Evolutionary conservation across 2,888 invertebrate species (phyloP).

Genomic region (Acanthococcus lagerstroemiae): DNA sequence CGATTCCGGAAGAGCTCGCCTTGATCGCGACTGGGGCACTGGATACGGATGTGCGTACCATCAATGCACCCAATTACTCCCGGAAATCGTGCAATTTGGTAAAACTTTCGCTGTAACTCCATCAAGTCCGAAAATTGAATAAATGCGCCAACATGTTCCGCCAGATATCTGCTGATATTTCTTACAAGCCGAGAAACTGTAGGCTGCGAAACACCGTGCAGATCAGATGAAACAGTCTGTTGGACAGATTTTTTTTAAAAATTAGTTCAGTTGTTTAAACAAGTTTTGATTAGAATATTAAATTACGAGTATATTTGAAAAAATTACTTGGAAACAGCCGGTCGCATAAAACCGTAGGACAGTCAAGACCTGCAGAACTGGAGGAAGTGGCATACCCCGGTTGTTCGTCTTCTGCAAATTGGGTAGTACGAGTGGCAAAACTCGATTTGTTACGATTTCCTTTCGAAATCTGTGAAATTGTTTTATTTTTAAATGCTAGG

Average conservation of each 20-base stretch:
- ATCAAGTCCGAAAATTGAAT: constrained; percentile 2
- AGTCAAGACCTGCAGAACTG: background rate
- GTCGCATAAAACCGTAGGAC: background rate
- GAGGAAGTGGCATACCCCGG: background rate
- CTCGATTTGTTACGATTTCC: background rate
- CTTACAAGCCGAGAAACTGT: constrained; percentile 2
- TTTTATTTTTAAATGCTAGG: too few relatives aligned
- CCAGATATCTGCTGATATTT: background rate
- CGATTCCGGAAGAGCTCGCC: constrained; percentile 26
- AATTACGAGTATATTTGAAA: background rate
- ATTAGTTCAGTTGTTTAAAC: background rate
- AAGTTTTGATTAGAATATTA: background rate
- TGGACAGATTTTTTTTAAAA: background rate
- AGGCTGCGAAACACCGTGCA: background rate
- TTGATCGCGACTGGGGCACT: constrained; percentile 8
- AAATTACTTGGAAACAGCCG: background rate
- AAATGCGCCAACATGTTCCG: background rate
- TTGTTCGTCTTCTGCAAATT: background rate
- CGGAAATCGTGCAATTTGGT: background rate
- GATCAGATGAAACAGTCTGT: background rate
- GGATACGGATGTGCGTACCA: constrained; percentile 18
- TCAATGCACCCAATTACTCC: constrained; percentile 4
- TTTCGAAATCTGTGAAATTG: background rate
- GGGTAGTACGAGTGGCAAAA: background rate
- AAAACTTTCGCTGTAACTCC: background rate